phyloP scores from a whole-genome alignment of 2,797 vertebrate species.

The Anguilla obscura region DNA sequence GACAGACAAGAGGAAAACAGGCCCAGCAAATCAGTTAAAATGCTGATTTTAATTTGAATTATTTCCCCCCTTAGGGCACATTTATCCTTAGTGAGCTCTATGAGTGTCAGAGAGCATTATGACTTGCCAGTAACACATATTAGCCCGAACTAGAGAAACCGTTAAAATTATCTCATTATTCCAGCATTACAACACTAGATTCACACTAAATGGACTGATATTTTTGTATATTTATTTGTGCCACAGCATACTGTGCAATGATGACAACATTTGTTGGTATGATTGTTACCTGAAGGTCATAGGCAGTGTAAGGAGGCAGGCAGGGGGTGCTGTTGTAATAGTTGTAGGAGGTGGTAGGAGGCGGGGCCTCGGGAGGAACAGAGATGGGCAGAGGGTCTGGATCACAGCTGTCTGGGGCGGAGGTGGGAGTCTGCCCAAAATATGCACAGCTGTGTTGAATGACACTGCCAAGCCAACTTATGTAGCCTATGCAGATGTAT shows the following conservation, averaged over 20 bases:
- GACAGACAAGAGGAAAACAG: slow-evolving; percentile 28
- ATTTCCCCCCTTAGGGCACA: background rate
- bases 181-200: background rate
- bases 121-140: background rate
- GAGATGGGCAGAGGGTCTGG: slow-evolving; percentile 82
- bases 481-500: background rate
- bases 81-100: background rate
- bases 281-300: slow-evolving; percentile 87
- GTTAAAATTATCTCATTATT: background rate
- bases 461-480: background rate
- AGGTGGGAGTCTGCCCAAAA: slow-evolving; percentile 77
- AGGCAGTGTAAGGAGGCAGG: slow-evolving; percentile 93
- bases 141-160: background rate
- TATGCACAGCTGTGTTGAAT: slow-evolving; percentile 7
- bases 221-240: too few species aligned
- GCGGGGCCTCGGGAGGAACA: slow-evolving; percentile 75
- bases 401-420: slow-evolving; percentile 82
- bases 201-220: background rate
- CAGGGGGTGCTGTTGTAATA: slow-evolving; percentile 90
- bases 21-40: background rate
- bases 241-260: background rate
- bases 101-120: background rate
- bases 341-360: slow-evolving; percentile 78
- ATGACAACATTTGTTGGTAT: background rate
- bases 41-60: background rate